These are phyloP conservation scores for Neoniphon sammara DNA, from an alignment of 2,797 vertebrate genomes.

Conservation along the genomic window DNA sequence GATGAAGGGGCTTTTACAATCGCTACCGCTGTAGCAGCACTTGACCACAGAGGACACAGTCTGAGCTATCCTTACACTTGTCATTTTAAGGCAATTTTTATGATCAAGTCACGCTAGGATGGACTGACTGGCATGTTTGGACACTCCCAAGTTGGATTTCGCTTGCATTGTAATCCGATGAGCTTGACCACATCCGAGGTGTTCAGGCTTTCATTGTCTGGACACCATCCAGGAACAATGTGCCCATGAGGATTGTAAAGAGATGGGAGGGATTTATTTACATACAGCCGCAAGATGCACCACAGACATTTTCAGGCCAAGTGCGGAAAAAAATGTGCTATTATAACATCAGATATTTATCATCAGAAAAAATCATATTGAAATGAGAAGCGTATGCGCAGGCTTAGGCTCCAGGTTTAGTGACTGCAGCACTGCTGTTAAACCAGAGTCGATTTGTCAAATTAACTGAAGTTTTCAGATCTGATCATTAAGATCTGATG, in stretches of 20 bases:
- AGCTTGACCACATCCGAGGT: conserved; percentile 58
- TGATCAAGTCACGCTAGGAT: conserved; percentile 14
- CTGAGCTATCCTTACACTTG: conserved; percentile 12
- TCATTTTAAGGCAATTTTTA: conserved; percentile 13
- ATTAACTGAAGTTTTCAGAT: conserved; percentile 3
- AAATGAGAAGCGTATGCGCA: conserved; percentile 50
- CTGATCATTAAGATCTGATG: not conserved
- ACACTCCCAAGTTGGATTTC: conserved; percentile 40
- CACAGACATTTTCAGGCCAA: conserved; percentile 46
- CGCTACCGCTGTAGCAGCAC: conserved; percentile 21
- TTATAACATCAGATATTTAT: conserved; percentile 26
- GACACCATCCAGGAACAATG: conserved; percentile 59
- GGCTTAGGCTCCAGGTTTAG: conserved; percentile 9
- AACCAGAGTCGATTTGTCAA: conserved; percentile 14
- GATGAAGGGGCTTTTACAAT: conserved; percentile 5
- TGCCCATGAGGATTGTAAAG: conserved; percentile 63
- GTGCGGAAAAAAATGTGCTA: conserved; percentile 47
- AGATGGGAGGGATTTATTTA: conserved; percentile 55
- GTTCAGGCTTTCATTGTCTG: conserved; percentile 56
- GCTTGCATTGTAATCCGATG: conserved; percentile 19
- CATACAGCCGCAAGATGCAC: conserved; percentile 57
- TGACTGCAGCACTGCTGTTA: not conserved
- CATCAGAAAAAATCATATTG: conserved; percentile 38
- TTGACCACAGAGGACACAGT: conserved; percentile 31
- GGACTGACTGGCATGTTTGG: conserved; percentile 35